Evolutionary conservation across 64 coral and sea anemone genomes (phyloP), one percentile per base, ranked within the genome.

Genomic region (Montipora sp.): DNA sequence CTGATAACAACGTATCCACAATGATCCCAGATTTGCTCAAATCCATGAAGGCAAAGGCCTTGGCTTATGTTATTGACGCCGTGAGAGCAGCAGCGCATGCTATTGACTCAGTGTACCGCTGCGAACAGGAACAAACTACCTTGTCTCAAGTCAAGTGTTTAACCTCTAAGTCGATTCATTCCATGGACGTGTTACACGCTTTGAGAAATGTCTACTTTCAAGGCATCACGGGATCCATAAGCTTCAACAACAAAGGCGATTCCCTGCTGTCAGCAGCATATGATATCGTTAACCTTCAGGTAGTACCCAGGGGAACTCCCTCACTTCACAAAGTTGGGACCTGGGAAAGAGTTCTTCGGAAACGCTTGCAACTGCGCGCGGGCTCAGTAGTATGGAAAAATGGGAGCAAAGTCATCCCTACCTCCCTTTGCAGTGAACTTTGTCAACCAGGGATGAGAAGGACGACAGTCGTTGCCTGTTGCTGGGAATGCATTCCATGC

Each of bases 231-330:
- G 95, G 92, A 5, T 9, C 36, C 8, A 89, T 97, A 67, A 44
- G 88, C 7, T 97, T 97, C 55, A 87, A 90, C 8, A 69, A 90
- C 57, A 88, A 88, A 13, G 95, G 95, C 1, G 93, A 97, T 78
- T 90, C 95, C 3, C 74, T 93, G 8, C 63, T 74, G 14, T 88
- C 89, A 24, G 89, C 92, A 23, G 46, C 92, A 23, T 97, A 97
- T 36, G 93, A 87, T 46, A 77, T 97, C n/a, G 92, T 97, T 13
- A 97, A 97, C 76, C 81, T 97, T 68, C 95, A 94, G 59, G 43
- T 57, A 15, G 50, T 36, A 22, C 51, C 5, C 80, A 49, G 81
- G 13, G 12, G 27, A 44, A 51, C 50, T 4, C 67, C 73, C 7
- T 53, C 16, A 73, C 84, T 77, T 59, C 77, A 57, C 12, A 74